phyloP scores from a whole-genome alignment of 1,140 invertebrate genomes.

The Amphibalanus amphitrite region DNA sequence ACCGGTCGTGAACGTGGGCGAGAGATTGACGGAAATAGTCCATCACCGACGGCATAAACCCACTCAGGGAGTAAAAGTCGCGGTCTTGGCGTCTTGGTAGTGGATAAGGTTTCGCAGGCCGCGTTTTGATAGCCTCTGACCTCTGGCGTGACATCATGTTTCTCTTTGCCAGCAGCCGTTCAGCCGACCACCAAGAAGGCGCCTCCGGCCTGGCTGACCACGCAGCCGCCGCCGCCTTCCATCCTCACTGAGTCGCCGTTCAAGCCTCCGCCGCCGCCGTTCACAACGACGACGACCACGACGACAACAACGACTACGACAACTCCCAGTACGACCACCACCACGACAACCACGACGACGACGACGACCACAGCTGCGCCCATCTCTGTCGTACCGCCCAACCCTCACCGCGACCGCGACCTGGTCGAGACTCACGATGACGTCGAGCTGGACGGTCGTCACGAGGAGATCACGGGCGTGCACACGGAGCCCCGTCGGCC shows the following conservation, averaged over 20 bases:
- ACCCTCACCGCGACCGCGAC: conserved; percentile 16
- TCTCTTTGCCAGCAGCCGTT: too few relatives aligned
- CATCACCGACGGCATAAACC: too few relatives aligned
- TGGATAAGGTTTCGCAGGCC: too few relatives aligned
- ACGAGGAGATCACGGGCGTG: conserved; percentile 5
- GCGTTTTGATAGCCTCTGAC: too few relatives aligned
- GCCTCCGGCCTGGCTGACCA: conserved; percentile 50
- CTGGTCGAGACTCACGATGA: conserved; percentile 5
- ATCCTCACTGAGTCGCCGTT: conserved; percentile 18
- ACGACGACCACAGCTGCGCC: conserved; percentile 18
- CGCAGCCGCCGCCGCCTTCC: conserved; percentile 16
- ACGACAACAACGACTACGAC: conserved; percentile 17
- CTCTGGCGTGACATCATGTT: too few relatives aligned
- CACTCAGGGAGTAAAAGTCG: too few relatives aligned
- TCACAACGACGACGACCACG: conserved; percentile 16
- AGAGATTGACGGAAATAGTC: too few relatives aligned
- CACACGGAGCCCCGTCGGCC: not conserved
- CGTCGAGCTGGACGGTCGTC: conserved; percentile 7
- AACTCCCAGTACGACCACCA: conserved; percentile 17
- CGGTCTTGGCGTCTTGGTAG: too few relatives aligned
- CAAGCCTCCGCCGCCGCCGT: conserved; percentile 8
- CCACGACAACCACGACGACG: conserved; percentile 15
- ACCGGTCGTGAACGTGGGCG: too few relatives aligned
- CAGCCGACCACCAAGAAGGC: conserved; percentile 59
- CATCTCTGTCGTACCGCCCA: conserved; percentile 4